Evolutionary conservation across 2,888 invertebrate species (phyloP), one percentile per base, ranked within the genome.

Genomic region (Gari tellinella): DNA sequence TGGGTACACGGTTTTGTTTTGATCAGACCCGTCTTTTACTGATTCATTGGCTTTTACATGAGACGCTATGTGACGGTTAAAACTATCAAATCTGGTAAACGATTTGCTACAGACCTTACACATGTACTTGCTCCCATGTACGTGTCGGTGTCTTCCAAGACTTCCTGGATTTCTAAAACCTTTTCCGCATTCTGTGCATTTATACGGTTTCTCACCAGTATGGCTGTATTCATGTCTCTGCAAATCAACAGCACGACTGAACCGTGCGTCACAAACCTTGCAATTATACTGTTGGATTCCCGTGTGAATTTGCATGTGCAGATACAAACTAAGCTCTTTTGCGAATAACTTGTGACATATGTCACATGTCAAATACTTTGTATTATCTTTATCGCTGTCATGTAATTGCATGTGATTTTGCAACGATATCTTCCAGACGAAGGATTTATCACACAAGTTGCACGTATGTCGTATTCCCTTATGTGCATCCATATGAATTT

Each of bases 191-290:
- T 51, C n/a, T 1, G 48, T 17, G 37, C 69, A 69, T 38, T 49
- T 45, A 40, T 69, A 57, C 5, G 62, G 62, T 25, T 56, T 51
- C 19, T 69, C 69, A 5, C 62, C 62, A 4, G 69, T 56, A 46
- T 69, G 62, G 8, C 25, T 61, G 17, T 21, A 38, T 31, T 37
- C 3, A 40, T 69, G 62, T 26, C 56, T 31, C 26, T 56, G 31
- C 19, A 69, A 23, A 26, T 69, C 69, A 17, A 26, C 1, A 12
- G 51, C 38, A n/a, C 69, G 62, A n/a, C 62, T 52, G 25, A 69
- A 69, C 15, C 31, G 49, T 17, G 51, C 57, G 14, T 57, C 41
- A 45, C 69, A 69, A 8, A 46, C 43, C 10, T 52, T 45, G 43
- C 69, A 69, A 15, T 12, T n/a, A 25, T 31, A 61, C 15, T 57